phyloP scores from a whole-genome alignment of 2,113 vertebrate species.

The Peucedramus taeniatus region DNA sequence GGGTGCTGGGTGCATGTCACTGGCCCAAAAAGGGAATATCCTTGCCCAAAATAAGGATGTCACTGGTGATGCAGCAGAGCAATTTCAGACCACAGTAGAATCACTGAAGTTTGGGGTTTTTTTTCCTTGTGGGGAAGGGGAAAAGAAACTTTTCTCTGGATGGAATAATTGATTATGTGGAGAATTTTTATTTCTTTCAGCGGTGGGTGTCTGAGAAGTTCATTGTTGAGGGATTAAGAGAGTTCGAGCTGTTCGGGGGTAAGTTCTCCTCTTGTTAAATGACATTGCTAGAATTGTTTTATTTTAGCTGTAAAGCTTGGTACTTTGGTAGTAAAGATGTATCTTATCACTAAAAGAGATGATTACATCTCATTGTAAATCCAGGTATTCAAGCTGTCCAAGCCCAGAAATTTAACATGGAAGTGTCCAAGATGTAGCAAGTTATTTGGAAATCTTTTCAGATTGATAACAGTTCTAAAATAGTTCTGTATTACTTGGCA shows the following conservation, averaged over 20 bases:
- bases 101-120: background rate
- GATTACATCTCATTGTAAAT: background rate
- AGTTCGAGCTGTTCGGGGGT: constrained; percentile 98
- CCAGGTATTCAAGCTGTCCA: background rate
- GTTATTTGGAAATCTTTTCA: background rate
- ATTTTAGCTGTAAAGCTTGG: background rate
- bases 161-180: constrained; percentile 45
- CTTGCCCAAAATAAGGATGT: background rate
- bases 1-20: background rate
- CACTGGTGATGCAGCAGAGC: background rate
- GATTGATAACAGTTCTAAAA: background rate
- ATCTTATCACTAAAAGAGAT: background rate
- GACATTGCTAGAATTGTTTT: background rate
- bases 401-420: background rate
- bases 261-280: constrained; percentile 42
- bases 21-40: background rate
- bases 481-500: background rate
- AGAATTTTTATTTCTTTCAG: constrained; percentile 72
- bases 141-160: background rate
- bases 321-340: background rate
- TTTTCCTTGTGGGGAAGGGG: background rate
- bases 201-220: constrained; percentile 98
- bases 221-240: constrained; percentile 96
- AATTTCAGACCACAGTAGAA: background rate
- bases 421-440: background rate